A percentile compares a stretch with the other conserved stretches of the same genome.
Conservation (phyloP, 2,113 vertebrate genomes). For the Edolisoma coerulescens region DNA sequence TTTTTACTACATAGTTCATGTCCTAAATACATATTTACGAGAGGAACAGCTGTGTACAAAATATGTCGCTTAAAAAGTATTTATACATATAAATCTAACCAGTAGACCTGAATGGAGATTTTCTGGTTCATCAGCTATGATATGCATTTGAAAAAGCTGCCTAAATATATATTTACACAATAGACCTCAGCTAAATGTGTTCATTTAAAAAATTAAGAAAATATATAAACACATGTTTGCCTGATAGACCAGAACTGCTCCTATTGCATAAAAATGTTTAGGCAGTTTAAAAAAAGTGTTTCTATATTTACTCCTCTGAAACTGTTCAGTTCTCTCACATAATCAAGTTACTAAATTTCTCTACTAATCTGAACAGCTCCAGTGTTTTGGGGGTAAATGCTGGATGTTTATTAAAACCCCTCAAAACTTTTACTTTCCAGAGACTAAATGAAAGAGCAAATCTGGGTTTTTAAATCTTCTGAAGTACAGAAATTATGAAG, state of each 20-base stretch:
- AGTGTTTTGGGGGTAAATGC: not conserved
- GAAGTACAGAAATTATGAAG: constrained; percentile 39
- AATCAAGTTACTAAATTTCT: not conserved
- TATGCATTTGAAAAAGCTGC: constrained; percentile 69
- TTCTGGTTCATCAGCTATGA: constrained; percentile 71
- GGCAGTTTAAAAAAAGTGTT: constrained; percentile 56
- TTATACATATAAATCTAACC: constrained; percentile 72
- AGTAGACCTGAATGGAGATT: constrained; percentile 65
- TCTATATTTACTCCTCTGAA: constrained; percentile 31
- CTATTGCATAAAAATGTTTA: constrained; percentile 66
- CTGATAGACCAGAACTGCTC: constrained; percentile 56
- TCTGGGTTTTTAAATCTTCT: constrained; percentile 4
- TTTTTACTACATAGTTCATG: constrained; percentile 65
- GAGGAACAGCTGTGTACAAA: constrained; percentile 68
- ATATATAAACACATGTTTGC: constrained; percentile 65
- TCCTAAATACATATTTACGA: constrained; percentile 69
- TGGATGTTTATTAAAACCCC: constrained; percentile 29
- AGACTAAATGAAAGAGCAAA: constrained; percentile 29
- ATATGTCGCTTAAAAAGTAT: constrained; percentile 70
- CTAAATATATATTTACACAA: constrained; percentile 74
- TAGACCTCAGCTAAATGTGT: constrained; percentile 69
- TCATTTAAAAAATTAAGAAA: constrained; percentile 69
- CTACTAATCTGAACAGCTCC: constrained; percentile 27
- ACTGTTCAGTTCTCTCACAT: constrained; percentile 24
- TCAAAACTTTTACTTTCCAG: constrained; percentile 51